Percentiles rank a stretch among this genome's conserved stretches.
Conservation (phyloP, 2,797 vertebrate species). For the Danio kyathit region DNA sequence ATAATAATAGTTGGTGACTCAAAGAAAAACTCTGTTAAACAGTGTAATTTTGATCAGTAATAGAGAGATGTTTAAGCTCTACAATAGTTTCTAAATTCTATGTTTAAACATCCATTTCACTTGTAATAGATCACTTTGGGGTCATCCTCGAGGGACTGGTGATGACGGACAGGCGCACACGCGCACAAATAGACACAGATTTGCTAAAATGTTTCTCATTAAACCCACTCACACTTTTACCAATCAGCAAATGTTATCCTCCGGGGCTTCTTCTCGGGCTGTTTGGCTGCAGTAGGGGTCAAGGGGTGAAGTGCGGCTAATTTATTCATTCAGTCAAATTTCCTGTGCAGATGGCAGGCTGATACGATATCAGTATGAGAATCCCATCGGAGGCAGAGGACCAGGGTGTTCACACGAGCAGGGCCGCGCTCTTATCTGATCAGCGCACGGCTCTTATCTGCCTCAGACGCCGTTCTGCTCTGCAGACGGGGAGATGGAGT, state of each 20-base stretch:
- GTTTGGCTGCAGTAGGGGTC: conserved; percentile 73
- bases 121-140: conserved; percentile 54
- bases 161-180: conserved; percentile 33
- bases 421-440: conserved; percentile 78
- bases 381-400: conserved; percentile 62
- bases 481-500: conserved; percentile 77
- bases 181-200: conserved; percentile 45
- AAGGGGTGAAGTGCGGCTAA: conserved; percentile 84
- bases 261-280: conserved; percentile 67
- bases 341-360: conserved; percentile 84
- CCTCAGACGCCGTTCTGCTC: conserved; percentile 83
- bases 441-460: conserved; percentile 75
- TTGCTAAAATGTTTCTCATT: conserved; percentile 66
- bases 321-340: conserved; percentile 89
- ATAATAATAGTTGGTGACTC: background rate
- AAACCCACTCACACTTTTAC: conserved; percentile 62
- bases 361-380: conserved; percentile 80
- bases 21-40: conserved; percentile 1
- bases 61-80: conserved; percentile 30
- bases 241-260: conserved; percentile 78
- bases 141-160: conserved; percentile 46
- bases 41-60: background rate
- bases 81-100: conserved; percentile 46
- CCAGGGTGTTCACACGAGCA: conserved; percentile 65
- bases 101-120: conserved; percentile 42